Evolutionary conservation across 2,113 vertebrate species (phyloP).

Genomic region (Aramus guarauna): DNA sequence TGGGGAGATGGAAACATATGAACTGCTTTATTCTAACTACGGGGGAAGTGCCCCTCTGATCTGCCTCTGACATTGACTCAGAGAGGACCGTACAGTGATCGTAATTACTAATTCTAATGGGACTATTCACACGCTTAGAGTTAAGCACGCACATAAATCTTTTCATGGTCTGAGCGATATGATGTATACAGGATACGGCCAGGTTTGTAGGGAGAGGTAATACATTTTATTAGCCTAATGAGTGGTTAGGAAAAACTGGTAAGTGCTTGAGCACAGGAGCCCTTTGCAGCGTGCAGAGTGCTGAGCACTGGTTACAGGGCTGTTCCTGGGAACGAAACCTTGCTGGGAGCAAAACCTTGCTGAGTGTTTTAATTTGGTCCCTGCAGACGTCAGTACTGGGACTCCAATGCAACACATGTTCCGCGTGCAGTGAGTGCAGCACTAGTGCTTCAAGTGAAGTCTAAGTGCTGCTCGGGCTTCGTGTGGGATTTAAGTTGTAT

Average conservation of each 20-base stretch:
- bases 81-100: neutral
- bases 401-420: accelerated
- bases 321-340: neutral
- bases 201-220: neutral
- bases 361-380: too few relatives aligned
- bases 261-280: neutral
- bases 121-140: neutral
- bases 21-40: accelerated
- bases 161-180: neutral
- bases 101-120: neutral
- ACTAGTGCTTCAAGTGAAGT: neutral
- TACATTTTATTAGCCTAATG: neutral
- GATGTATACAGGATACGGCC: neutral
- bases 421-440: neutral
- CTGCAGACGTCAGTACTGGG: accelerated
- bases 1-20: neutral
- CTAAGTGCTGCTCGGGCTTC: neutral
- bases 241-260: neutral
- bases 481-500: neutral
- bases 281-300: neutral
- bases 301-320: neutral
- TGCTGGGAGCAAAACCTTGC: accelerated
- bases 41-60: neutral
- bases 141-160: neutral
- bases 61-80: neutral